Conservation (phyloP, 2,113 vertebrate genomes). For the Myxocyprinus asiaticus region DNA sequence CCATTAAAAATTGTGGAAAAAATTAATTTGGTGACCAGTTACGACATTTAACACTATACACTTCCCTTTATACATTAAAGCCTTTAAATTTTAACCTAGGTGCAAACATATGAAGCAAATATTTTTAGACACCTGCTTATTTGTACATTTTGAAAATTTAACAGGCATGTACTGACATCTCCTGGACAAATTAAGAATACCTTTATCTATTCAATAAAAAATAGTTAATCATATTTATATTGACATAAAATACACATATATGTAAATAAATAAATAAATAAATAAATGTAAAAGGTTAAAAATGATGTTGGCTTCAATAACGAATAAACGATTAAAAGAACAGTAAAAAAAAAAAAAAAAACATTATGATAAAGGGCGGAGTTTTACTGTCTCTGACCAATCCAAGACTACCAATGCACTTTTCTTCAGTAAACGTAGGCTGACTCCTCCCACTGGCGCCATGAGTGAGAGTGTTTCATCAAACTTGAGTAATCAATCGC, state of each 20-base stretch:
- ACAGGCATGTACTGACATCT: constrained; percentile 12
- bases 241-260: not conserved
- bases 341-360: not conserved
- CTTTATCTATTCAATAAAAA: not conserved
- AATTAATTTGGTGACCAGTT: no score
- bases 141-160: not conserved
- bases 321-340: not conserved
- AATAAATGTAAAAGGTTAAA: not conserved
- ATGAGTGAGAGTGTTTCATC: no score
- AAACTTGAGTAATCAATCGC: no score
- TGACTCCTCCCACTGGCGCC: not conserved
- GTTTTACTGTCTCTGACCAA: not conserved
- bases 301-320: not conserved
- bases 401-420: not conserved
- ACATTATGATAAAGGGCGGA: not conserved
- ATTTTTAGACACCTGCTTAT: not conserved
- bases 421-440: not conserved
- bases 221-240: no score
- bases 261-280: not conserved
- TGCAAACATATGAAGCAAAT: not conserved
- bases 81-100: no score
- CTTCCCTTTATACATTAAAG: no score
- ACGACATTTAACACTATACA: no score
- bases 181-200: not conserved
- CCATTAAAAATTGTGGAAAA: no score